phyloP scores from a whole-genome alignment of 2,888 invertebrate genomes.

The Meghimatium bilineatum region DNA sequence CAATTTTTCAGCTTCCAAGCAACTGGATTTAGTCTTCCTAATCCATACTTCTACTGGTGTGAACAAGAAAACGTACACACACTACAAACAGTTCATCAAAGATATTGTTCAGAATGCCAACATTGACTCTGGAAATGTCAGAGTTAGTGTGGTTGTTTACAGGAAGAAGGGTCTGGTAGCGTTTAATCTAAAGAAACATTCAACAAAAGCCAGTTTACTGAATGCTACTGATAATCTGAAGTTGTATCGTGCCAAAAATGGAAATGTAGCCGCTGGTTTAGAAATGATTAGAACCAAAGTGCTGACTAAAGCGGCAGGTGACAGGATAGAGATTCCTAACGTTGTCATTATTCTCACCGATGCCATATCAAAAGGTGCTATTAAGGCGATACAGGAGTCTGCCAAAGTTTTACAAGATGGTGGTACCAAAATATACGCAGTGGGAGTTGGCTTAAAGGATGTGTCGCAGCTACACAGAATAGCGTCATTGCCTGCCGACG shows the following conservation, averaged over 20 bases:
- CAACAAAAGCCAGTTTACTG: constrained; percentile 56
- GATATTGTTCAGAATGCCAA: constrained; percentile 58
- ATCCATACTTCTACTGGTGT: constrained; percentile 19
- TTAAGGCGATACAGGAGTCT: constrained; percentile 54
- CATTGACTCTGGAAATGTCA: constrained; percentile 56
- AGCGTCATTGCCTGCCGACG: background rate
- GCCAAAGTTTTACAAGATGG: constrained; percentile 58
- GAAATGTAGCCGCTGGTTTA: constrained; percentile 62
- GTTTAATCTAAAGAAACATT: constrained; percentile 64
- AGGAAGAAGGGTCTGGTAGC: constrained; percentile 42
- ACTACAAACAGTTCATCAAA: constrained; percentile 56
- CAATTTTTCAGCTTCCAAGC: constrained; percentile 26
- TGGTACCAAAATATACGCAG: constrained; percentile 54
- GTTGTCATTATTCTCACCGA: constrained; percentile 65
- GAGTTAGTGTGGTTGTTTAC: constrained; percentile 65
- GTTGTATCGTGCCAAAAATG: constrained; percentile 49
- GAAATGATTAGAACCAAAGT: constrained; percentile 56
- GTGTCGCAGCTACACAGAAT: constrained; percentile 4
- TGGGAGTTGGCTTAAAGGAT: constrained; percentile 21
- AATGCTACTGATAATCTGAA: constrained; percentile 57
- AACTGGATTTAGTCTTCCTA: constrained; percentile 35
- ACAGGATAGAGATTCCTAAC: constrained; percentile 58
- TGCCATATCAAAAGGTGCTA: constrained; percentile 56
- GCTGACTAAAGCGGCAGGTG: constrained; percentile 53
- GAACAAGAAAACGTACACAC: constrained; percentile 15